Conservation (phyloP, 2,113 vertebrate genomes). For the Pteropus alecto region DNA sequence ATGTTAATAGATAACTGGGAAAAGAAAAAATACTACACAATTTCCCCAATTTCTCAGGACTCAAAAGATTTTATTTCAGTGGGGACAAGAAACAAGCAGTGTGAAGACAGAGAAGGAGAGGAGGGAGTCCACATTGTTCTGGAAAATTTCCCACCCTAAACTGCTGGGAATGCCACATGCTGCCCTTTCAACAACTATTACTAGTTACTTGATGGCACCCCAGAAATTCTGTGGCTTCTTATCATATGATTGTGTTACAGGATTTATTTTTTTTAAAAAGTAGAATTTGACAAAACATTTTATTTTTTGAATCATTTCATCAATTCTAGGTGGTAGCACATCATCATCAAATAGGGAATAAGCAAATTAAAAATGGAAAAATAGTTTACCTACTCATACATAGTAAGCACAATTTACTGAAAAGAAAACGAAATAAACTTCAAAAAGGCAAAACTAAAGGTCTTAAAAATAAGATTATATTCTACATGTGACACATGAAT, state of each 20-base stretch:
- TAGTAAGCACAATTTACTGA: not conserved
- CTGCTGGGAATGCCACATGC: not conserved
- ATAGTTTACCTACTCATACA: not conserved
- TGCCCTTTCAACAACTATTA: not conserved
- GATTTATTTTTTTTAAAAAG: not conserved
- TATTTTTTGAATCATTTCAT: not conserved
- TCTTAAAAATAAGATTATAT: not conserved
- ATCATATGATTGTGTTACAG: not conserved
- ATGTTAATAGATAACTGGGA: not conserved
- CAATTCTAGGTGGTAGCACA: not conserved
- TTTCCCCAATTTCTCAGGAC: not conserved
- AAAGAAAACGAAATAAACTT: constrained; percentile 1
- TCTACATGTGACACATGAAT: not conserved
- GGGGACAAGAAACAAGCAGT: not conserved
- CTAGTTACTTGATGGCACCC: not conserved
- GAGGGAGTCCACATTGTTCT: not conserved
- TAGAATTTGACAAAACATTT: not conserved
- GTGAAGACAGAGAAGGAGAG: not conserved
- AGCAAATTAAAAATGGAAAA: not conserved
- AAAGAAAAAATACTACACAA: not conserved
- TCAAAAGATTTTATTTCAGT: not conserved
- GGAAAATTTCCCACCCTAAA: not conserved
- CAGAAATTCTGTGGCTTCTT: not conserved
- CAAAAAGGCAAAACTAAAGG: constrained; percentile 32
- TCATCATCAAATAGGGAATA: not conserved